phyloP scores from a whole-genome alignment of 2,797 vertebrate genomes.

The Tangara arthus region DNA sequence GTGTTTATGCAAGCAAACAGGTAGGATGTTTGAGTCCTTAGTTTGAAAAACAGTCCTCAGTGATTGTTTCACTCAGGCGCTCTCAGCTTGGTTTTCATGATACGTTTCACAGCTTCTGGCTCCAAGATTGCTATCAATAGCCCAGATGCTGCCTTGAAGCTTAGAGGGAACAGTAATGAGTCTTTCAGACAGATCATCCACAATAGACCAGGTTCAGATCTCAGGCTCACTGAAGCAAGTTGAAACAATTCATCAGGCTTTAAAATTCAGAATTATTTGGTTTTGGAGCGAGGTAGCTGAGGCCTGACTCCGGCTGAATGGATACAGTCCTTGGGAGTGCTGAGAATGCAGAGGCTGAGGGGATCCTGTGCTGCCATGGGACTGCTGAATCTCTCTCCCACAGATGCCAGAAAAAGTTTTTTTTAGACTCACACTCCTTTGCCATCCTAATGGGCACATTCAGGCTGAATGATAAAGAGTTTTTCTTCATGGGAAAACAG shows the following conservation, averaged over 20 bases:
- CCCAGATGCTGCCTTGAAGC: neutral
- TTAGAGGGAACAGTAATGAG: neutral
- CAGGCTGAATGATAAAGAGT: constrained; percentile 54
- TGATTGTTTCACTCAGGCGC: neutral
- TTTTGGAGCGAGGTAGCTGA: neutral
- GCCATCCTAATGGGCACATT: constrained; percentile 53
- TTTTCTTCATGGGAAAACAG: constrained; percentile 65
- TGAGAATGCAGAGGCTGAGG: neutral
- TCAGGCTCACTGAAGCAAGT: neutral
- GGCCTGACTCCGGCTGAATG: neutral
- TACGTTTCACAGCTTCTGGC: neutral
- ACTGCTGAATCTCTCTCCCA: neutral
- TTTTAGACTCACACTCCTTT: constrained; percentile 12
- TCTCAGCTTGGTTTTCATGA: neutral
- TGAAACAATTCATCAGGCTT: neutral
- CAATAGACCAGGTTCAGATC: neutral
- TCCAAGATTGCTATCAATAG: constrained; percentile 19
- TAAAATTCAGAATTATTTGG: neutral
- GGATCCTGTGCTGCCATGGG: neutral
- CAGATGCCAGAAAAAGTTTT: constrained; percentile 32
- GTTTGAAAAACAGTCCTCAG: neutral
- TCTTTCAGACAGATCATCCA: neutral
- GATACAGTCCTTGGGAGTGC: neutral
- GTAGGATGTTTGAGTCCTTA: neutral
- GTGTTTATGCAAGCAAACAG: neutral